Conservation (phyloP, 1,140 invertebrate genomes). For the Calliopsis andreniformis region DNA sequence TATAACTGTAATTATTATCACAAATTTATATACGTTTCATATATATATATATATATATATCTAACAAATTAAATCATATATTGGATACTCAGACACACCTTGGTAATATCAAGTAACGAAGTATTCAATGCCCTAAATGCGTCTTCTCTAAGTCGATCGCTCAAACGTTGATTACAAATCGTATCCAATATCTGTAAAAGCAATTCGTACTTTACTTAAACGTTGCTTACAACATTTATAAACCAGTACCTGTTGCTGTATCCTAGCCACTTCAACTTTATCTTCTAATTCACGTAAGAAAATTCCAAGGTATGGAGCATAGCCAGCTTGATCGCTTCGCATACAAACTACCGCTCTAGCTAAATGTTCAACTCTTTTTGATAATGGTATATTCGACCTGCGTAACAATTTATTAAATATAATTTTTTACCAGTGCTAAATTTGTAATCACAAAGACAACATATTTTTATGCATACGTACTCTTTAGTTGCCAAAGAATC, state of each 20-base stretch:
- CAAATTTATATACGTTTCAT: too few species aligned
- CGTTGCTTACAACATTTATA: neutral
- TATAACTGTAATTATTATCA: constrained; percentile 84
- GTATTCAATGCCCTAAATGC: constrained; percentile 83
- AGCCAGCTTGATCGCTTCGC: constrained; percentile 91
- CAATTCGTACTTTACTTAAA: too few species aligned
- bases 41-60: neutral
- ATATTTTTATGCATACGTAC: constrained; percentile 79
- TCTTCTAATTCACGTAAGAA: constrained; percentile 96
- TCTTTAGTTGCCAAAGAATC: constrained; percentile 92
- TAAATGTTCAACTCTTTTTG: constrained; percentile 93
- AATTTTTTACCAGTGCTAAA: too few species aligned
- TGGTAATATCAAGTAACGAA: constrained; percentile 85
- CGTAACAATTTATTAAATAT: too few species aligned
- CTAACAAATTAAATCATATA: neutral
- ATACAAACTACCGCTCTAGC: constrained; percentile 97
- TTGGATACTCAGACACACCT: constrained; percentile 76
- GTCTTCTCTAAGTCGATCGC: constrained; percentile 73
- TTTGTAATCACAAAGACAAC: too few species aligned
- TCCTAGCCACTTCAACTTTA: constrained; percentile 93
- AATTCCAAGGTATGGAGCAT: constrained; percentile 89
- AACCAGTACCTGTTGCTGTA: constrained; percentile 85
- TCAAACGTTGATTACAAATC: constrained; percentile 80
- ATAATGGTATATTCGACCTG: constrained; percentile 84
- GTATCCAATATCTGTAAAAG: constrained; percentile 84